Conservation (phyloP, 1,140 invertebrate genomes). For the Drosophila sp. region DNA sequence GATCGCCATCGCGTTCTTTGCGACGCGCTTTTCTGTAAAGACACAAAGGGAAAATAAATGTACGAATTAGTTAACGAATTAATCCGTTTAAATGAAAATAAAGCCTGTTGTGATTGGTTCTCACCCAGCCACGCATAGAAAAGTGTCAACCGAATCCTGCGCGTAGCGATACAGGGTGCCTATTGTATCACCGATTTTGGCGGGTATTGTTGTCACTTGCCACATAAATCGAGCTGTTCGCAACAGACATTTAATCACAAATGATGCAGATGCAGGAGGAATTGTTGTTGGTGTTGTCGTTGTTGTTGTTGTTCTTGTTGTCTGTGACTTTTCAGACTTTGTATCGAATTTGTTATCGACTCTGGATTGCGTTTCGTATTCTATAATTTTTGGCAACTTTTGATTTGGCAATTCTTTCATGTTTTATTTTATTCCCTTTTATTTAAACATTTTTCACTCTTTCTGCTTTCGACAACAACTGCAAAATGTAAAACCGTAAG, state of each 20-base stretch:
- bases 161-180: conserved; percentile 82
- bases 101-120: conserved; percentile 20
- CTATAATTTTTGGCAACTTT: conserved; percentile 65
- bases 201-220: conserved; percentile 83
- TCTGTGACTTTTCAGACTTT: conserved; percentile 18
- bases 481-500: not conserved
- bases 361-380: conserved; percentile 20
- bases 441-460: conserved; percentile 15
- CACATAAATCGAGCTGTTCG: conserved; percentile 84
- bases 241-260: conserved; percentile 82
- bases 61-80: not conserved
- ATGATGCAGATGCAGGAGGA: conserved; percentile 62
- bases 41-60: conserved; percentile 16
- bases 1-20: conserved; percentile 96
- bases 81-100: not conserved
- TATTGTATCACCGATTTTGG: conserved; percentile 81
- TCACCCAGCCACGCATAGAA: conserved; percentile 84
- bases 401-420: conserved; percentile 74
- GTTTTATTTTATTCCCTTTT: conserved; percentile 64
- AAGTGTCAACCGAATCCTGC: conserved; percentile 79
- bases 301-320: conserved; percentile 30
- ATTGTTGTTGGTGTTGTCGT: conserved; percentile 9
- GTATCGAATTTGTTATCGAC: conserved; percentile 17
- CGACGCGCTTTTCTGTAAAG: conserved; percentile 96
- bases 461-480: conserved; percentile 2